Evolutionary conservation across 2,888 invertebrate species (phyloP).

Genomic region (Synanthedon formicaeformis): DNA sequence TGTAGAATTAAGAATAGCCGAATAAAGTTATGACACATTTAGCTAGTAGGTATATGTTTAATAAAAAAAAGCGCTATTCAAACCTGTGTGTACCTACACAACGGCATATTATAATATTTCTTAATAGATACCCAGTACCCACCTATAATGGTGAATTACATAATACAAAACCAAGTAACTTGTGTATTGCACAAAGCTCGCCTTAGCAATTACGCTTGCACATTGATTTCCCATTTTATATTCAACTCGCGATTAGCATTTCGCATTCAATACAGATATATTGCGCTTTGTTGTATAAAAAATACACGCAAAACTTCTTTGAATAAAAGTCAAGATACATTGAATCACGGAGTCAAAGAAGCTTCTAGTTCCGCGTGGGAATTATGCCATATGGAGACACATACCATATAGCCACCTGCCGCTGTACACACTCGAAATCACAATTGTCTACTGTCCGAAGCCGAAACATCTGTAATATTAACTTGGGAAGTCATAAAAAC

Average conservation of each 20-base stretch:
- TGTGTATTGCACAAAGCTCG: background rate
- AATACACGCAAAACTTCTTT: background rate
- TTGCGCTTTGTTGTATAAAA: background rate
- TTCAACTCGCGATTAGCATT: conserved; percentile 1
- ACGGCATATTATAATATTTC: no score
- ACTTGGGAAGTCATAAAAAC: background rate
- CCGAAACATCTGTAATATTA: no score
- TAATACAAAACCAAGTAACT: background rate
- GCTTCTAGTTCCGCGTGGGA: conserved; percentile 34
- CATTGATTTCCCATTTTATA: background rate
- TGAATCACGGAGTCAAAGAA: conserved; percentile 25
- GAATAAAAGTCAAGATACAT: conserved; percentile 21
- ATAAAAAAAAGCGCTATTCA: no score
- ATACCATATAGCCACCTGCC: conserved; percentile 36
- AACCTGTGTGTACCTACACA: no score
- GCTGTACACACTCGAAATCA: conserved; percentile 3
- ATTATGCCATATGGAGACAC: conserved; percentile 36
- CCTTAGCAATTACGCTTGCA: background rate
- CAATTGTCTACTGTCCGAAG: conserved; percentile 7
- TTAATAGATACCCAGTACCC: no score
- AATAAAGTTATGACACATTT: no score
- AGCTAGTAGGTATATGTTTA: no score
- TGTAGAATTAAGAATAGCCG: no score
- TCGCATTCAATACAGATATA: background rate
- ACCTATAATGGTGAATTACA: no score